Percentiles rank a stretch among this genome's conserved stretches.
These are phyloP conservation scores for Buceros bicornis DNA, from an alignment of 2,797 vertebrate species.

Conservation along the genomic window DNA sequence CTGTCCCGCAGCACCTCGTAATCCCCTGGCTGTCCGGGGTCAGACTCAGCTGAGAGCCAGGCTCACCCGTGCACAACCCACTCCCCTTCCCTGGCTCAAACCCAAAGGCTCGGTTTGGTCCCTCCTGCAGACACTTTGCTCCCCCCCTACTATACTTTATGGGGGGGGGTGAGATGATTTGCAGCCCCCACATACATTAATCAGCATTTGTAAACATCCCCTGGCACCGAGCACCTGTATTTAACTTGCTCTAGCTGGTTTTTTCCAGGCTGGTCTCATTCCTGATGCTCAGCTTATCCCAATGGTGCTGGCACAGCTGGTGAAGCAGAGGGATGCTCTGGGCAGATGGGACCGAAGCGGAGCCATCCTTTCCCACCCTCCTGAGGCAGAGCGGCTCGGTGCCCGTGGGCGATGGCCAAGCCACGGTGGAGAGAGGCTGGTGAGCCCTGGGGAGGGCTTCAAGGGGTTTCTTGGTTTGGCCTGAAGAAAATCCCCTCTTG, in stretches of 20 bases:
- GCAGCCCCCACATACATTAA: background rate
- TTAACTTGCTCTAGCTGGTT: background rate
- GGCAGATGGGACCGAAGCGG: fast-evolving
- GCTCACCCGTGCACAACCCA: fast-evolving
- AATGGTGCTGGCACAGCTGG: fast-evolving
- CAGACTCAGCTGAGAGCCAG: background rate
- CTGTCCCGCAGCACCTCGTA: fast-evolving
- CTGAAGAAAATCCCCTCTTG: background rate
- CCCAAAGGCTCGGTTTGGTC: background rate
- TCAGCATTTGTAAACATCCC: background rate
- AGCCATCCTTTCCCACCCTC: background rate
- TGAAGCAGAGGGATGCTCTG: fast-evolving
- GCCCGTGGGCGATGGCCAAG: fast-evolving
- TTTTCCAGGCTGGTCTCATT: background rate
- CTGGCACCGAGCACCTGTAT: fast-evolving
- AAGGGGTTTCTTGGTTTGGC: background rate
- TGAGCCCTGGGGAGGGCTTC: background rate
- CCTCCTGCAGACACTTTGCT: background rate
- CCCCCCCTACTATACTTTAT: background rate
- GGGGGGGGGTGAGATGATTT: background rate
- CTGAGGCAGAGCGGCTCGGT: fast-evolving
- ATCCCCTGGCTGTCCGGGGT: background rate
- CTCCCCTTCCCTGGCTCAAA: background rate
- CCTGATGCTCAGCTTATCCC: fast-evolving
- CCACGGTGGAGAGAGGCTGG: background rate